Evolutionary conservation across 2,113 vertebrate genomes (phyloP), one percentile per base, ranked within the genome.

Genomic region (Aegithalos caudatus): DNA sequence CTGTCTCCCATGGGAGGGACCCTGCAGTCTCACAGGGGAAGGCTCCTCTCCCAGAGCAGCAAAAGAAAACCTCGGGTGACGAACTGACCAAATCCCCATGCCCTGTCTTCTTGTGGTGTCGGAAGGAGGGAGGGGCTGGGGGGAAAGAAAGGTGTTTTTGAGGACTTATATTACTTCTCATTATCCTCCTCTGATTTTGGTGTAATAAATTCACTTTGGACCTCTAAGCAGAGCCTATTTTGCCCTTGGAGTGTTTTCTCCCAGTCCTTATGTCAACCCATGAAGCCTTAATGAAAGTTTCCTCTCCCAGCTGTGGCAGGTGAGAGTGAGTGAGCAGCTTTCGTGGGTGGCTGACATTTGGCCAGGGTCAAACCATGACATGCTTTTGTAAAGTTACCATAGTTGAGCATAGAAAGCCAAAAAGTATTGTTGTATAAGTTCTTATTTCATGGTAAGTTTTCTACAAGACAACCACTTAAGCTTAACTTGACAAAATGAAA

Each of bases 81-180:
- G 3, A 62, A 10, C 23, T n/a, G 58, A 51, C 14, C 37, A 51
- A 42, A 62, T 2, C 13, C 23, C 47, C 45, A 21, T 16, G 8
- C 10, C 29, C 29, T 51, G 13, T 51, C 37, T 40, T 4, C 35
- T 14, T 28, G 11, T 0, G 0, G 18, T 28, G 11, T n/a, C 0
- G 1, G 29, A 61, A 27, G 10, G 23, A 62, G 23, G 37, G 58
- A 78, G 47, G 47, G 23, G 4, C 2, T 78, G 23, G 23, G 37
- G 35, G 17, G 4, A 40, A 42, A 11, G 20, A 51, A 51, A 40
- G 45, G 29, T n/a, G 5, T 5, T n/a, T 57, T 42, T 42, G 22
- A 51, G 11, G 31, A 20, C 19, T 42, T 42, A 18, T 62, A 62
- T 78, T 21, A 50, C 13, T 77, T 62, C 18, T 62, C 23, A 51